These are phyloP conservation scores for Drosophila pallidifrons DNA, from an alignment of 1,140 invertebrate species.

Conservation along the genomic window DNA sequence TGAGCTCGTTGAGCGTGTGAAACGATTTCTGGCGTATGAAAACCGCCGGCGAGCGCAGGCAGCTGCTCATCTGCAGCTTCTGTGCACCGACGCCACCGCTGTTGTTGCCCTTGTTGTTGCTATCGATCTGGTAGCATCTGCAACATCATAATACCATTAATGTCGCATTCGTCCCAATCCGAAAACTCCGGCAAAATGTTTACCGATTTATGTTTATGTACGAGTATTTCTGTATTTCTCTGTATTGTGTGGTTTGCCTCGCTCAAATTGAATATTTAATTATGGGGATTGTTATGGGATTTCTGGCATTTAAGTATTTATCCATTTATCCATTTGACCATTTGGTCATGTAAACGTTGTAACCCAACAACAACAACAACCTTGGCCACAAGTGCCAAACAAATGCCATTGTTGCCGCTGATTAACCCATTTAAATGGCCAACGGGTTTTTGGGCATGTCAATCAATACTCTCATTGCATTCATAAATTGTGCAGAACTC, in stretches of 20 bases:
- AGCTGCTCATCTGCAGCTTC: slow-evolving; percentile 76
- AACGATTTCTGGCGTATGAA: slow-evolving; percentile 84
- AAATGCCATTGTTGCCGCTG: slow-evolving; percentile 14
- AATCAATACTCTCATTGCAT: slow-evolving; percentile 17
- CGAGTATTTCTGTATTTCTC: slow-evolving; percentile 13
- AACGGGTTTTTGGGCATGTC: background rate
- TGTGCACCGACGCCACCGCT: slow-evolving; percentile 26
- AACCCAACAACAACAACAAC: background rate
- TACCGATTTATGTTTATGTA: slow-evolving; percentile 24
- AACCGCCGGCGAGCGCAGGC: slow-evolving; percentile 75
- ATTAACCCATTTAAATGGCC: slow-evolving; percentile 4
- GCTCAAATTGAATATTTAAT: slow-evolving; percentile 25
- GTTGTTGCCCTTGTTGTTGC: slow-evolving; percentile 40
- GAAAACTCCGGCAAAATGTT: background rate
- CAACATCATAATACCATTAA: slow-evolving; percentile 63
- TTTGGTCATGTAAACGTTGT: slow-evolving; percentile 4
- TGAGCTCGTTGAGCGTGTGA: slow-evolving; percentile 81
- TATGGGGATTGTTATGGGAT: slow-evolving; percentile 13
- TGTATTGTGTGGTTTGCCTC: slow-evolving; percentile 12
- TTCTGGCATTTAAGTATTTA: slow-evolving; percentile 5
- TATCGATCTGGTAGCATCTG: slow-evolving; percentile 81
- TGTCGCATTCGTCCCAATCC: background rate
- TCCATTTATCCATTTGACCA: slow-evolving; percentile 5
- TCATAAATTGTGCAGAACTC: background rate
- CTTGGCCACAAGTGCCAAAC: background rate